Evolutionary conservation across 2,797 vertebrate species (phyloP), one percentile per base, ranked within the genome.

Genomic region (Peromyscus attwateri): DNA sequence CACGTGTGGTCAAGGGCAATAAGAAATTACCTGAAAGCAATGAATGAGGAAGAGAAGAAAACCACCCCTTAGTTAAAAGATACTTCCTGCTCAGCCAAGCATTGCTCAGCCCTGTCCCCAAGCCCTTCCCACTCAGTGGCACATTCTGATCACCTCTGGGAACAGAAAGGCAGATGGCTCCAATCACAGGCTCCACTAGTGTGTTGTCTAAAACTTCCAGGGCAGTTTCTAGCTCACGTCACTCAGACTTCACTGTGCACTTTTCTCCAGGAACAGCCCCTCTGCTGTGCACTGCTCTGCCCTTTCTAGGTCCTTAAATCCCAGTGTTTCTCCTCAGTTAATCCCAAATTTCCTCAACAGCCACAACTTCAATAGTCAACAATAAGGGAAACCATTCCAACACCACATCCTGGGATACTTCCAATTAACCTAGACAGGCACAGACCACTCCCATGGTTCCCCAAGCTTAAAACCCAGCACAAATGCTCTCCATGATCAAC

Each of bases 401-500:
- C 1, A 77, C 40, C 11, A 75, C 62, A 62, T 21, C 34, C 40
- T 21, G 19, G 12, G 29, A 23, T 4, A 23, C 37, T 55, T 57
- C 62, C 52, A 16, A n/a, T 17, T 34, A 71, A 75, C 19, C 80
- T 64, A 16, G 25, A 16, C 37, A 34, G 14, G 34, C 34, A 84
- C 0, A 13, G 43, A 49, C 12, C 4, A 6, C 31, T 57, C 49
- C 16, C 43, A 43, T 0, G 1, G 27, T n/a, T 84, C 57, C 60
- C 76, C 5, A 46, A 89, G 84, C 5, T 46, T 17, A 70, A 92
- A 93, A 31, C 5, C 40, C 6, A 19, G 25, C 21, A 71, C 2
- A 0, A 46, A 88, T 31, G 5, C 1, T 89, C 14, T 68, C 11
- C 23, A 21, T 0, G 0, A 49, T 3, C 2, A 43, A 7, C 4